These are phyloP conservation scores for Stratiomys singularior DNA, from an alignment of 2,888 invertebrate genomes.

Conservation along the genomic window DNA sequence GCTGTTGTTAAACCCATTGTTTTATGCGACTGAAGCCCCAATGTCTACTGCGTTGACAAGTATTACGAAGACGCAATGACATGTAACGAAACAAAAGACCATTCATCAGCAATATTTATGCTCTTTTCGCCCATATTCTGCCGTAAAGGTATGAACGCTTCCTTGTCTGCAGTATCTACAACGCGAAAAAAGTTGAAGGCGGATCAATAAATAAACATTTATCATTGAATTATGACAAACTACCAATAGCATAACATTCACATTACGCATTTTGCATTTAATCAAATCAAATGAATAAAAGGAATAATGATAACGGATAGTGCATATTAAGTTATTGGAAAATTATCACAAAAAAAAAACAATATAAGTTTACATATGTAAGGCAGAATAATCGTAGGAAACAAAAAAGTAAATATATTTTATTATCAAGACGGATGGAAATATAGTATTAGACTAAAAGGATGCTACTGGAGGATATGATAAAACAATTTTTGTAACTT, in stretches of 20 bases:
- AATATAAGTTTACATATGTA: slow-evolving; percentile 33
- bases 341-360: neutral
- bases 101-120: neutral
- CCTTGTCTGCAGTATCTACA: neutral
- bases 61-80: neutral
- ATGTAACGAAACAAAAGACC: neutral
- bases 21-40: too few relatives aligned
- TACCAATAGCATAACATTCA: neutral
- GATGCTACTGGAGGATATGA: neutral
- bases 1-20: too few relatives aligned
- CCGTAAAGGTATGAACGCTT: slow-evolving; percentile 17
- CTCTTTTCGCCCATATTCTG: slow-evolving; percentile 22
- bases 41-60: too few relatives aligned
- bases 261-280: neutral
- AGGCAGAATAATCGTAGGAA: slow-evolving; percentile 16
- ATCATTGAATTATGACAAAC: slow-evolving; percentile 19
- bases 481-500: slow-evolving; percentile 39
- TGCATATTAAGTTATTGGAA: slow-evolving; percentile 14
- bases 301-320: neutral
- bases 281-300: neutral
- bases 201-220: slow-evolving; percentile 20
- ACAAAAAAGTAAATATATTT: slow-evolving; percentile 38
- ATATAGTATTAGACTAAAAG: slow-evolving; percentile 14
- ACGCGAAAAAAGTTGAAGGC: slow-evolving; percentile 1
- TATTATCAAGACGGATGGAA: slow-evolving; percentile 35